These are phyloP conservation scores for Pituophis catenifer DNA, from an alignment of 2,113 vertebrate species.

Conservation along the genomic window DNA sequence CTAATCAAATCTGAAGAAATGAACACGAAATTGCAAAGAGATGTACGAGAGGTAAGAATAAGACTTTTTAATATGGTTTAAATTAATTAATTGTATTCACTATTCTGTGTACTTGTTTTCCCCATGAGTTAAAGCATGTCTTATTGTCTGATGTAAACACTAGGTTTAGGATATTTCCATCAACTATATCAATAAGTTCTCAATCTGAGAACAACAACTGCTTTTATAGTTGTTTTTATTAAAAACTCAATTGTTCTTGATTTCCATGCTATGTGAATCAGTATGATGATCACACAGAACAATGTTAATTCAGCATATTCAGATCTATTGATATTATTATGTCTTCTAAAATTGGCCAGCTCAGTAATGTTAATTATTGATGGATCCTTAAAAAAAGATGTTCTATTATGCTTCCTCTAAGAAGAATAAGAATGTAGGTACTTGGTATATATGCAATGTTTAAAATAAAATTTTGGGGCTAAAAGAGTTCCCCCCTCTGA, in stretches of 20 bases:
- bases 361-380: not conserved
- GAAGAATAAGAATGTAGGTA: not conserved
- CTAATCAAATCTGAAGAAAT: conserved; percentile 92
- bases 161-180: not conserved
- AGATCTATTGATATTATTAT: not conserved
- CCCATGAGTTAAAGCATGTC: not conserved
- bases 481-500: not conserved
- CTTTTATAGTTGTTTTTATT: not conserved
- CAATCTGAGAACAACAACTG: not conserved
- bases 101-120: not conserved
- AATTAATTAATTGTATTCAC: not conserved
- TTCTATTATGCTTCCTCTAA: not conserved
- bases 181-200: not conserved
- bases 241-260: not conserved
- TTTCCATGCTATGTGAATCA: not conserved
- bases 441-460: not conserved
- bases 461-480: not conserved
- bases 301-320: not conserved
- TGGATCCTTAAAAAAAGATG: not conserved
- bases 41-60: conserved; percentile 86
- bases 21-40: conserved; percentile 90
- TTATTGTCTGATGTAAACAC: not conserved
- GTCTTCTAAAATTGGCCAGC: not conserved
- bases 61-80: not conserved
- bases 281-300: not conserved